Evolutionary conservation across 1,140 invertebrate genomes (phyloP), one percentile per base, ranked within the genome.

Genomic region (Mylabris phalerata): DNA sequence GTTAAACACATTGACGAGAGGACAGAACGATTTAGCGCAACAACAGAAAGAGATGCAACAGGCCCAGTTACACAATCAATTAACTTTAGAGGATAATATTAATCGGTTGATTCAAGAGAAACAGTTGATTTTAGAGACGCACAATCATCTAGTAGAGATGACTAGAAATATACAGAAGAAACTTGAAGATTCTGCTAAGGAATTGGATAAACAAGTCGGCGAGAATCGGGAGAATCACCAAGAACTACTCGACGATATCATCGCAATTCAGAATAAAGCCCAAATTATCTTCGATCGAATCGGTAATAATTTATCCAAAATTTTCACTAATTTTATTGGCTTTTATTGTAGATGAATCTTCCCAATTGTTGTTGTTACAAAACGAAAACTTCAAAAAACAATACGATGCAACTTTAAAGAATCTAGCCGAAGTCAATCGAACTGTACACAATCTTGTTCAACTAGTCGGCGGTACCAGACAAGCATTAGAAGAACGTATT

Each of bases 391-490:
- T 81, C 40, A 71, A 77, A n/a, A 47, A 65, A 2, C 78, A 83
- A 51, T 85, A 83, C 60, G 66, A 80, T 41, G 68, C 75, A 19
- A 81, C 82, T 39, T 70, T 84, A 40, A 64, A 76, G n/a, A 83
- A 82, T 66, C 69, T 87, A 3, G 63, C 73, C n/a, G 78, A 80
- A 67, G 81, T 86, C 39, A 86, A 86, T 63, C 61, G 67, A 11
- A 84, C 82, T 0, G 78, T 86, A 38, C 70, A 78, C 48, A 78
- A 72, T 59, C 62, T 86, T 19, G 76, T 79, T 66, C 63, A 74
- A 51, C 60, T 84, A 3, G 75, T 84, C 9, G 73, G 76, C 11
- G 72, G 68, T 1, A 81, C 82, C 63, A 71, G 75, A 43, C 42
- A 62, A 27, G 75, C 79, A 56, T 61, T 85, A 45, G 80, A 84